A percentile compares a stretch with the other conserved stretches of the same genome.
phyloP scores from a whole-genome alignment of 1,140 invertebrate species.

The Gerris buenoi region DNA sequence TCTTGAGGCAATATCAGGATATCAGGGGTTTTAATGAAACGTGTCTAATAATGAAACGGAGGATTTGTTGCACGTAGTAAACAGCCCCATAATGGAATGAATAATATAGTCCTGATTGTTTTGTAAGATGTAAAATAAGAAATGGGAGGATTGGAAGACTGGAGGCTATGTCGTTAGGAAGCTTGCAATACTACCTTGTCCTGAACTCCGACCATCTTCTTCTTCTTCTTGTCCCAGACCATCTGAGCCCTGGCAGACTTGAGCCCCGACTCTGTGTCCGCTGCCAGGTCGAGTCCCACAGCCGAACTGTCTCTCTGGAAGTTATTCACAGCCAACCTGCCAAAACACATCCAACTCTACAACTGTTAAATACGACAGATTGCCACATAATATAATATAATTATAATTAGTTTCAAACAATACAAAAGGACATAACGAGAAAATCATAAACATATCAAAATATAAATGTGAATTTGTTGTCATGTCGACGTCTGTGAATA shows the following conservation, averaged over 20 bases:
- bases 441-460: neutral
- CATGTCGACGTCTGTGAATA: too few species aligned
- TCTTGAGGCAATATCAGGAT: neutral
- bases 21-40: neutral
- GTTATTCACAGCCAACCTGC: conserved; percentile 53
- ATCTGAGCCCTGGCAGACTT: conserved; percentile 36
- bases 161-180: conserved; percentile 8
- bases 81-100: neutral
- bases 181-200: conserved; percentile 35
- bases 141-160: neutral
- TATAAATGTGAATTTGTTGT: neutral
- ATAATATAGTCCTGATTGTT: neutral
- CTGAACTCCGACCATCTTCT: conserved; percentile 70
- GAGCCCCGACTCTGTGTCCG: conserved; percentile 51
- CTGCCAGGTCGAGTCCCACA: conserved; percentile 61
- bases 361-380: neutral
- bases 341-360: too few species aligned
- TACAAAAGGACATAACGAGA: too few species aligned
- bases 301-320: conserved; percentile 56
- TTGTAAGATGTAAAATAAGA: neutral
- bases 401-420: too few species aligned
- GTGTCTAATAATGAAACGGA: neutral
- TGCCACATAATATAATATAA: neutral
- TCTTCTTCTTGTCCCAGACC: conserved; percentile 80
- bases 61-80: neutral